Evolutionary conservation across 2,113 vertebrate genomes (phyloP).

Genomic region (Macrotus californicus): DNA sequence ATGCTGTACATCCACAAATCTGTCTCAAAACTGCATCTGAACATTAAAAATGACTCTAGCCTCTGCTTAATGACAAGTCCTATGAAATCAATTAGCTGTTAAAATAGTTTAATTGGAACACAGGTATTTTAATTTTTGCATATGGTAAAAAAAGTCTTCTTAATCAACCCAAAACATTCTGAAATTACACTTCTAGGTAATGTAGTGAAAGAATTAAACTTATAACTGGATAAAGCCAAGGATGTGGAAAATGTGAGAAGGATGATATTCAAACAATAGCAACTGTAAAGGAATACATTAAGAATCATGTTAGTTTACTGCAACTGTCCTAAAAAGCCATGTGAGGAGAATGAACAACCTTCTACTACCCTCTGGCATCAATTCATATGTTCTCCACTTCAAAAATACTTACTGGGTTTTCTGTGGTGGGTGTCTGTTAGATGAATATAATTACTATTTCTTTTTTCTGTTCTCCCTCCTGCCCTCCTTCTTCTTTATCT

Average conservation of each 20-base stretch:
- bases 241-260: slow-evolving; percentile 58
- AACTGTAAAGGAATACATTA: neutral
- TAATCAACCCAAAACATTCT: slow-evolving; percentile 39
- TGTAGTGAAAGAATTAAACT: slow-evolving; percentile 54
- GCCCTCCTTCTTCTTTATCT: neutral
- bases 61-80: slow-evolving; percentile 61
- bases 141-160: slow-evolving; percentile 47
- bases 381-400: neutral
- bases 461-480: neutral
- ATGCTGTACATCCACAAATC: slow-evolving; percentile 40
- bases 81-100: slow-evolving; percentile 72
- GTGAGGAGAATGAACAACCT: neutral
- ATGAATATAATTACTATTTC: neutral
- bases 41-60: slow-evolving; percentile 65
- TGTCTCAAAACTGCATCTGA: slow-evolving; percentile 63
- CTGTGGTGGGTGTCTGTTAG: neutral
- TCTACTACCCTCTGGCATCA: neutral
- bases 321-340: neutral
- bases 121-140: slow-evolving; percentile 64
- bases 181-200: slow-evolving; percentile 58
- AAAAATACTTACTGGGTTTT: neutral
- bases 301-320: neutral
- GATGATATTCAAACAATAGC: slow-evolving; percentile 30
- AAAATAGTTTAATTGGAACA: slow-evolving; percentile 73
- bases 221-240: slow-evolving; percentile 39